phyloP scores from a whole-genome alignment of 2,888 invertebrate genomes.

The Orchesellides sinensis region DNA sequence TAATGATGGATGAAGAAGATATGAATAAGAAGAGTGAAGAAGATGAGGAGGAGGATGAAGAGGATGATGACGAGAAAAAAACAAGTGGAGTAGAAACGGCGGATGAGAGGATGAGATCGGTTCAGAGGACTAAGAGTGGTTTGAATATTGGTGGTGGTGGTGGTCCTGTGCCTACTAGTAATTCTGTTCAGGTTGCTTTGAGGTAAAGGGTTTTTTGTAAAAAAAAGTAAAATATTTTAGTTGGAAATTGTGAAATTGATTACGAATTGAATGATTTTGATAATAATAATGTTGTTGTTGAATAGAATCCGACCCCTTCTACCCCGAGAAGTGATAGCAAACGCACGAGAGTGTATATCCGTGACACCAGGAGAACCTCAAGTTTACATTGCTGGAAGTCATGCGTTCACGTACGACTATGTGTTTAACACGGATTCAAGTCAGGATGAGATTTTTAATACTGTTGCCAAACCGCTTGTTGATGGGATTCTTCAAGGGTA shows the following conservation, averaged over 20 bases:
- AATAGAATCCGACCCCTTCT: constrained; percentile 95
- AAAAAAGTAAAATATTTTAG: too few relatives aligned
- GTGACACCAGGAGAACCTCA: constrained; percentile 94
- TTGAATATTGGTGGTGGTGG: neutral
- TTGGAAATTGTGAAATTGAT: too few relatives aligned
- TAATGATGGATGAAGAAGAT: neutral
- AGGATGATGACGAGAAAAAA: constrained; percentile 7
- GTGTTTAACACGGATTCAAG: constrained; percentile 90
- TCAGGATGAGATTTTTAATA: constrained; percentile 89
- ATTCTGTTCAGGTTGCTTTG: constrained; percentile 52
- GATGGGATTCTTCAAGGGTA: constrained; percentile 96
- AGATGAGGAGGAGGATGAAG: constrained; percentile 10
- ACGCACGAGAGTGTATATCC: constrained; percentile 94
- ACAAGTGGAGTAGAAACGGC: neutral
- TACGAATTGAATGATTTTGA: neutral
- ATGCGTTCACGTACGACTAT: constrained; percentile 97
- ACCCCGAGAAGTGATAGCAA: constrained; percentile 93
- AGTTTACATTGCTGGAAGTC: constrained; percentile 93
- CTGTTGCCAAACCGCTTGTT: constrained; percentile 87
- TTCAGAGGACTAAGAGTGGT: neutral
- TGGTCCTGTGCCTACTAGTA: neutral
- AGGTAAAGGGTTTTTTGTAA: constrained; percentile 42
- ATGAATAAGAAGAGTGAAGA: neutral
- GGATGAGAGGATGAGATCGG: neutral
- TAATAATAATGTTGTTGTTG: constrained; percentile 59